These are phyloP conservation scores for Pardosa pseudoannulata DNA, from an alignment of 2,888 invertebrate species.

Conservation along the genomic window DNA sequence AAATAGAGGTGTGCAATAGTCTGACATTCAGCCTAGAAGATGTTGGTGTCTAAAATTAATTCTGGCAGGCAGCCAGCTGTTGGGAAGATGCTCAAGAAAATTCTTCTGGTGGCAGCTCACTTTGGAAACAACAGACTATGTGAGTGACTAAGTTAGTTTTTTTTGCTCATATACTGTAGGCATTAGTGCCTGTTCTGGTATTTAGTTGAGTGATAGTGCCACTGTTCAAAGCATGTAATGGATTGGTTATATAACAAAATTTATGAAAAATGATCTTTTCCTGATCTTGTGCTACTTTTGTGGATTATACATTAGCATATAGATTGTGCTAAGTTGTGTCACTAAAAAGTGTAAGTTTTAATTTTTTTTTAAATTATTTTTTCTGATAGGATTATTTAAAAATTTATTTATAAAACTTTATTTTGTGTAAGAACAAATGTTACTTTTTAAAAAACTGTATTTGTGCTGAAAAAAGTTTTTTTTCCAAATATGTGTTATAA, in stretches of 20 bases:
- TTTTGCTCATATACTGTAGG: slow-evolving; percentile 27
- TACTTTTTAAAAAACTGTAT: too few relatives aligned
- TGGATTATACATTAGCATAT: slow-evolving; percentile 51
- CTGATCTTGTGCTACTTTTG: not conserved
- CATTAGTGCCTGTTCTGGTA: slow-evolving; percentile 43
- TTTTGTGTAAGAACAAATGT: too few relatives aligned
- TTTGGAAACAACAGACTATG: slow-evolving; percentile 63
- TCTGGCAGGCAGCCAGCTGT: slow-evolving; percentile 50
- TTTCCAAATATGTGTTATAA: too few relatives aligned
- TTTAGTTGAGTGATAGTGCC: slow-evolving; percentile 62
- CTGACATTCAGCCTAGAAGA: slow-evolving; percentile 65
- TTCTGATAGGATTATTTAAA: too few relatives aligned
- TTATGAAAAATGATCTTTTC: not conserved
- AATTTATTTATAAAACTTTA: too few relatives aligned
- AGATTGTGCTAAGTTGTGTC: not conserved
- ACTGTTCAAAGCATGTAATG: slow-evolving; percentile 39
- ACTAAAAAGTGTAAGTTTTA: not conserved
- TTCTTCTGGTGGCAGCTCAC: slow-evolving; percentile 33
- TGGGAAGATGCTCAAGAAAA: slow-evolving; percentile 27
- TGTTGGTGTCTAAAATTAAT: slow-evolving; percentile 47
- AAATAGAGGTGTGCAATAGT: slow-evolving; percentile 58
- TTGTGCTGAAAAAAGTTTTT: too few relatives aligned
- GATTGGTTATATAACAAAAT: not conserved
- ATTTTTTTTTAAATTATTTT: not conserved
- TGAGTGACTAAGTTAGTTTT: slow-evolving; percentile 58